phyloP scores from a whole-genome alignment of 2,113 vertebrate species.

The Elgaria multicarinata region DNA sequence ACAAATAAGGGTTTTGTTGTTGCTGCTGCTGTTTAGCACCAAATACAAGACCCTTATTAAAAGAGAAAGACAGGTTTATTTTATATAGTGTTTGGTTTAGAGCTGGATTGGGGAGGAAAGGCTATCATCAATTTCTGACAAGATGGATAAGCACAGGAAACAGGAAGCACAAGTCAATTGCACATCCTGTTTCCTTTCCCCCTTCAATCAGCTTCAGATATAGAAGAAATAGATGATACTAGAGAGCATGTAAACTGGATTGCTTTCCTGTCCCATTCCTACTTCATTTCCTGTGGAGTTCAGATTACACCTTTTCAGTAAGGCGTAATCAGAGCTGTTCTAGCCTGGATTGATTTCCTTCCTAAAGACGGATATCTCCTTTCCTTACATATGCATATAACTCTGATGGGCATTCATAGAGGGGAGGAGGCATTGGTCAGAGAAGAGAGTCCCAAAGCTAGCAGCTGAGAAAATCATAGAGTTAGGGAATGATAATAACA shows the following conservation, averaged over 20 bases:
- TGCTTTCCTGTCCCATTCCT: background rate
- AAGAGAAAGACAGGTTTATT: background rate
- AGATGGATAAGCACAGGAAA: background rate
- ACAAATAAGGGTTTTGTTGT: background rate
- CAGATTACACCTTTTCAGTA: conserved; percentile 23
- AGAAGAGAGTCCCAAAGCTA: background rate
- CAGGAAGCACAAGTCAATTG: background rate
- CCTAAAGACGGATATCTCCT: conserved; percentile 7
- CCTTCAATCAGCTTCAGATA: conserved; percentile 28
- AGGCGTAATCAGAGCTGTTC: conserved; percentile 10
- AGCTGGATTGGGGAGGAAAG: background rate
- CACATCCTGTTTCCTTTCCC: background rate
- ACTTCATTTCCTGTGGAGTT: conserved; percentile 33
- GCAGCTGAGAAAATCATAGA: background rate
- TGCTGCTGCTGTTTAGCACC: too few species aligned
- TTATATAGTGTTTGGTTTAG: background rate
- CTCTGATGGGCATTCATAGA: background rate
- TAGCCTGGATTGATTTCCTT: conserved; percentile 1
- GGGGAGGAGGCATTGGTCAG: too few species aligned
- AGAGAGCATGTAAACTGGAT: background rate
- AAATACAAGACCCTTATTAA: background rate
- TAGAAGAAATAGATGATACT: background rate
- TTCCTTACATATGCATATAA: background rate
- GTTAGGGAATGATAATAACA: background rate
- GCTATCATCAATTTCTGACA: background rate